These are phyloP conservation scores for Drosophila simulans DNA, from an alignment of 1,140 invertebrate species.

Conservation along the genomic window DNA sequence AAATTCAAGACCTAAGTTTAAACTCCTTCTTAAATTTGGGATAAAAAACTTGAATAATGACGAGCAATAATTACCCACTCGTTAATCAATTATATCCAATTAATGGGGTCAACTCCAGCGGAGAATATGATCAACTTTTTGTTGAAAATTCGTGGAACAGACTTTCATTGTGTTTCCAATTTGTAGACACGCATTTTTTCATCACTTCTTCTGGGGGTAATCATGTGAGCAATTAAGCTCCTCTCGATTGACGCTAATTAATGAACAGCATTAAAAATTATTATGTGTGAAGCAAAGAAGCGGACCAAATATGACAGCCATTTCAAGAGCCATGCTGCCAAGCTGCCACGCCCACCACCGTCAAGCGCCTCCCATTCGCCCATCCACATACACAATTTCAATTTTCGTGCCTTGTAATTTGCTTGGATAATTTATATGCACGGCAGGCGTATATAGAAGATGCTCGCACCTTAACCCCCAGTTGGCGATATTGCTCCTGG, in stretches of 20 bases:
- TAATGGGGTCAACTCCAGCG: constrained; percentile 7
- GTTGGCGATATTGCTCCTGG: constrained; percentile 31
- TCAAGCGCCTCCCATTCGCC: constrained; percentile 10
- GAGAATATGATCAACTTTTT: constrained; percentile 16
- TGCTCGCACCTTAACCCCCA: constrained; percentile 26
- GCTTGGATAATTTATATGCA: constrained; percentile 80
- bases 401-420: constrained; percentile 79
- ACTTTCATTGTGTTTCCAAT: constrained; percentile 26
- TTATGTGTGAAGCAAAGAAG: constrained; percentile 54
- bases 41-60: not conserved
- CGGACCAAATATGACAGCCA: constrained; percentile 59
- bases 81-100: constrained; percentile 25
- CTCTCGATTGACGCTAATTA: constrained; percentile 68
- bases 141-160: not conserved
- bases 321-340: constrained; percentile 4
- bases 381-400: constrained; percentile 50
- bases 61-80: constrained; percentile 3
- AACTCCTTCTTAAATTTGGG: too few species aligned
- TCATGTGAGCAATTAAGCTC: constrained; percentile 61
- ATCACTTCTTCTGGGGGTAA: constrained; percentile 39
- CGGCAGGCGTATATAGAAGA: constrained; percentile 72
- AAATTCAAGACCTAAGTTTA: too few species aligned
- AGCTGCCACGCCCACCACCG: constrained; percentile 1
- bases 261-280: constrained; percentile 78
- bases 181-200: constrained; percentile 8